A percentile compares a stretch with the other conserved stretches of the same genome.
phyloP scores from a whole-genome alignment of 2,888 invertebrate species.

The Acleris literana region DNA sequence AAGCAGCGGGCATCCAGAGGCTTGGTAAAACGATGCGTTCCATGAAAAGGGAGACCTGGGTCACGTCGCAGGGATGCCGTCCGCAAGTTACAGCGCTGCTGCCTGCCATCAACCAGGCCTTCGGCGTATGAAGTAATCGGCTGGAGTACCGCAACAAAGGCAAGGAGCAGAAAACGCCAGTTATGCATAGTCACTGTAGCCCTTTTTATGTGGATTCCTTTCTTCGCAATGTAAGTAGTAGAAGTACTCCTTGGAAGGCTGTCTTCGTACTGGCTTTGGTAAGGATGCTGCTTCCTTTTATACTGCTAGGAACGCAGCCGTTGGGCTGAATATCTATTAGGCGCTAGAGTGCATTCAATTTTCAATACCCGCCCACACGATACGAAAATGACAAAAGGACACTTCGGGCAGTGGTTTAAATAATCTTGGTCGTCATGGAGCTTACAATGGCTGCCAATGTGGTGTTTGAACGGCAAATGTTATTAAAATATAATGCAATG shows the following conservation, averaged over 20 bases:
- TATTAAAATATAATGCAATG: too few relatives aligned
- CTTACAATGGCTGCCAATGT: background rate
- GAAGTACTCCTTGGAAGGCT: slow-evolving; percentile 62
- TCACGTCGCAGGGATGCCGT: slow-evolving; percentile 48
- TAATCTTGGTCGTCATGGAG: slow-evolving; percentile 47
- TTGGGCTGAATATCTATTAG: slow-evolving; percentile 62
- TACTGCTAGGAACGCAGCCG: slow-evolving; percentile 52
- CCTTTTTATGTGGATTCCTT: slow-evolving; percentile 49
- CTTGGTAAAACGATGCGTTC: slow-evolving; percentile 43
- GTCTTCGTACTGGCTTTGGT: slow-evolving; percentile 65
- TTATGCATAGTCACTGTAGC: slow-evolving; percentile 78
- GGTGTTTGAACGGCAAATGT: too few relatives aligned
- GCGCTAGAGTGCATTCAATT: slow-evolving; percentile 79
- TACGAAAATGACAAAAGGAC: slow-evolving; percentile 38
- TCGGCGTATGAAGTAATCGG: slow-evolving; percentile 65
- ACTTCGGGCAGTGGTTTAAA: slow-evolving; percentile 14
- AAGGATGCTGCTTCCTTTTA: slow-evolving; percentile 57
- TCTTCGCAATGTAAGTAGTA: slow-evolving; percentile 52
- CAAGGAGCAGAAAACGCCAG: slow-evolving; percentile 75
- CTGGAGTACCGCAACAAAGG: slow-evolving; percentile 69
- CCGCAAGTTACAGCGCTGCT: slow-evolving; percentile 61
- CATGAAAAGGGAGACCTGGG: slow-evolving; percentile 48
- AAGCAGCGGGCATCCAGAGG: slow-evolving; percentile 41
- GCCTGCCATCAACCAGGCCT: slow-evolving; percentile 71
- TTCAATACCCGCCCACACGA: slow-evolving; percentile 68